Conservation (phyloP, 2,888 invertebrate genomes). For the Andrena camellia region DNA sequence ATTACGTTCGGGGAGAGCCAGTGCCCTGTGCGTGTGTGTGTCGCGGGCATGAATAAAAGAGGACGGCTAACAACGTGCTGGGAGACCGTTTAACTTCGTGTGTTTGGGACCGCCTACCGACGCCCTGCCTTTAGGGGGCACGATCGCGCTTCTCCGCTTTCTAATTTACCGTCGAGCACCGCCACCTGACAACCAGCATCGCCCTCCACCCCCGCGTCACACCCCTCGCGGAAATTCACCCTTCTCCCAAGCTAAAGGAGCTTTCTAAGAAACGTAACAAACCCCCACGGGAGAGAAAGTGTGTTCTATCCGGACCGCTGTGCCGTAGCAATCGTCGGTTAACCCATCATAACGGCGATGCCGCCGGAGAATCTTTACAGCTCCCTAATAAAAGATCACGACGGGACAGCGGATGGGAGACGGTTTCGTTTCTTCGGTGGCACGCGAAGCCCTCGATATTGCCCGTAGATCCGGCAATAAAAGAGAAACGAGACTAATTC, state of each 20-base stretch:
- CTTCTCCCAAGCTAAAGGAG: background rate
- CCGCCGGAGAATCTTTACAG: background rate
- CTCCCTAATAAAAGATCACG: constrained; percentile 2
- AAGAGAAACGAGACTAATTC: constrained; percentile 7
- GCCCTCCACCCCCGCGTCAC: background rate
- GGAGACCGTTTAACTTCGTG: constrained; percentile 58
- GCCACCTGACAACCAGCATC: constrained; percentile 23
- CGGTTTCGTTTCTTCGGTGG: background rate
- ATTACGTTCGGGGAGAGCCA: constrained; percentile 38
- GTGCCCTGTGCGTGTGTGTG: constrained; percentile 1
- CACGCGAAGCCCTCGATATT: background rate
- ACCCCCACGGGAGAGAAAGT: no score
- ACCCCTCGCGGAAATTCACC: background rate
- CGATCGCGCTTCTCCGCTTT: constrained; percentile 40
- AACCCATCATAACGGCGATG: background rate
- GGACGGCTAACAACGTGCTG: constrained; percentile 42
- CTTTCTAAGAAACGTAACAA: no score
- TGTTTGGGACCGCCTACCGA: constrained; percentile 42
- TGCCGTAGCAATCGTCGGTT: background rate
- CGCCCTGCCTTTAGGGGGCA: constrained; percentile 37
- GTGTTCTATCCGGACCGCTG: no score
- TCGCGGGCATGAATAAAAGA: constrained; percentile 57
- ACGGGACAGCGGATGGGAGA: background rate
- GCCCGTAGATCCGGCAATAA: constrained; percentile 4
- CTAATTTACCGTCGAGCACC: constrained; percentile 39